Percentiles rank a stretch among this genome's conserved stretches.
Conservation (phyloP, 2,888 invertebrate genomes). For the Syrphus vitripennis region DNA sequence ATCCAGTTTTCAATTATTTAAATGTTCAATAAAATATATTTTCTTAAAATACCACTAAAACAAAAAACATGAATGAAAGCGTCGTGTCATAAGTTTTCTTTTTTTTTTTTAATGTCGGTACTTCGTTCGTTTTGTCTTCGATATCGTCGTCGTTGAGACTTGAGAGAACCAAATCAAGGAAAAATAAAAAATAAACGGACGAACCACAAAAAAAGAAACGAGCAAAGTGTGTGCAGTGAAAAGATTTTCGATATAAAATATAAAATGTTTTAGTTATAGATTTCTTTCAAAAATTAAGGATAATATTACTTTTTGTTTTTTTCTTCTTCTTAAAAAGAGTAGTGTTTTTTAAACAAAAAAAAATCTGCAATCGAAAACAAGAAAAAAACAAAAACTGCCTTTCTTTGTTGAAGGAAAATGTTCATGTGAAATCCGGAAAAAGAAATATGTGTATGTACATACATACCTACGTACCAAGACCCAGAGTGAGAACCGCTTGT, state of each 20-base stretch:
- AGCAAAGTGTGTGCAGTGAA: constrained; percentile 46
- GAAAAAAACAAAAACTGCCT: not conserved
- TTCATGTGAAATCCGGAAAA: constrained; percentile 19
- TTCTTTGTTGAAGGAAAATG: constrained; percentile 28
- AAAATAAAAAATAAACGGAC: constrained; percentile 40
- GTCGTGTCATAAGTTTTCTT: constrained; percentile 60
- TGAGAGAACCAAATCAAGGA: constrained; percentile 33
- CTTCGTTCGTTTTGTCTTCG: constrained; percentile 18
- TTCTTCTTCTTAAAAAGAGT: not conserved
- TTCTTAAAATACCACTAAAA: not conserved
- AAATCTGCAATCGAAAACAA: not conserved
- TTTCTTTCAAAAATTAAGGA: not conserved
- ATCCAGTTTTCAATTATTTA: not conserved
- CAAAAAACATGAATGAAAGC: constrained; percentile 56
- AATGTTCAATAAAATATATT: not conserved
- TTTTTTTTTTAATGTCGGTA: constrained; percentile 54
- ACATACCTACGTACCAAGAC: constrained; percentile 2
- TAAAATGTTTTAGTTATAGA: not conserved
- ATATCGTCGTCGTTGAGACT: constrained; percentile 14
- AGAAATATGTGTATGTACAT: constrained; percentile 10
- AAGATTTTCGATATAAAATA: constrained; percentile 19
- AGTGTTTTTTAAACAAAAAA: not conserved
- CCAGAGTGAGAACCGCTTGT: constrained; percentile 28
- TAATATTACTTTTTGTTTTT: not conserved
- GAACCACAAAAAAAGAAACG: constrained; percentile 20